Conservation (phyloP, 2,888 invertebrate species). For the Nipponacmea schrenckii region DNA sequence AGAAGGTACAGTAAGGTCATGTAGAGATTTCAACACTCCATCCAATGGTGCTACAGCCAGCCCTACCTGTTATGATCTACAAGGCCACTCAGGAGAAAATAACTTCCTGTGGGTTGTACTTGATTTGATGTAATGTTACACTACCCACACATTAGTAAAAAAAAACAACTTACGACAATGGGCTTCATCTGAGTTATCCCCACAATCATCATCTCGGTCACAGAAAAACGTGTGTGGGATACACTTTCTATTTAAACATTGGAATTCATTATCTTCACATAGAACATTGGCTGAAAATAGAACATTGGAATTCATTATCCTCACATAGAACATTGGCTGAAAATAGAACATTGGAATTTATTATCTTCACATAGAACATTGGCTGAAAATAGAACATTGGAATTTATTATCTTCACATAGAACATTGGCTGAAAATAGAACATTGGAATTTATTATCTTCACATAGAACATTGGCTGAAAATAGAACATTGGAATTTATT, state of each 20-base stretch:
- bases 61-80: no score
- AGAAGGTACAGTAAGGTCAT: no score
- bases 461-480: slow-evolving; percentile 41
- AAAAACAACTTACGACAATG: slow-evolving; percentile 38
- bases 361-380: slow-evolving; percentile 68
- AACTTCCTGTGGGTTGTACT: no score
- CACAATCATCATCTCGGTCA: slow-evolving; percentile 87
- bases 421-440: neutral
- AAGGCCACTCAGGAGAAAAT: no score
- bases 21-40: no score
- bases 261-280: slow-evolving; percentile 78
- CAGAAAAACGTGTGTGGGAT: slow-evolving; percentile 83
- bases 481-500: neutral
- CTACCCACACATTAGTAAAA: no score
- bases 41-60: no score
- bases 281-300: neutral
- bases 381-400: slow-evolving; percentile 66
- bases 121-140: no score
- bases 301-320: neutral
- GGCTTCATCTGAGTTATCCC: slow-evolving; percentile 59
- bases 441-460: slow-evolving; percentile 79
- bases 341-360: slow-evolving; percentile 83
- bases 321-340: no score
- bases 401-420: slow-evolving; percentile 76
- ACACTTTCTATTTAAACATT: slow-evolving; percentile 86